These are phyloP conservation scores for Ranitomeya imitator DNA, from an alignment of 2,113 vertebrate genomes.

Conservation along the genomic window DNA sequence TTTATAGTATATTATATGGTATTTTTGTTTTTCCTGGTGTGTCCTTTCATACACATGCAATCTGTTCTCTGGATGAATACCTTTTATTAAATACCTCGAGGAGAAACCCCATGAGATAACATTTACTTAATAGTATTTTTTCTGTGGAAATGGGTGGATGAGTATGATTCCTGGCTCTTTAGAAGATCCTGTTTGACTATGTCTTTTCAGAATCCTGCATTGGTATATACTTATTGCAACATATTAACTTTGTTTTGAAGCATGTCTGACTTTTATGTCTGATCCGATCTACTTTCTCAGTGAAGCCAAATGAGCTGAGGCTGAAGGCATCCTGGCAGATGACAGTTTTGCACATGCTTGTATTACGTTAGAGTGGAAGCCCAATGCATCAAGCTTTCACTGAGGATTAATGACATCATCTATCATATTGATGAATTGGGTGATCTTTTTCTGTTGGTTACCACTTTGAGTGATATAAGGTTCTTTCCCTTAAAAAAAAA, in stretches of 20 bases:
- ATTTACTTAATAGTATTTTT: background rate
- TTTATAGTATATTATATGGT: no score
- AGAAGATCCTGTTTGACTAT: background rate
- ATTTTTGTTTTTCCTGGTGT: no score
- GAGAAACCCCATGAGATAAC: background rate
- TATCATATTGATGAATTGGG: constrained; percentile 51
- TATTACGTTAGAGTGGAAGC: constrained; percentile 26
- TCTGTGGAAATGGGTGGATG: background rate
- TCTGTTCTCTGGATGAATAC: no score
- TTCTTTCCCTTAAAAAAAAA: background rate
- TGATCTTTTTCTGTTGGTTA: constrained; percentile 31
- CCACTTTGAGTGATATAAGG: constrained; percentile 29
- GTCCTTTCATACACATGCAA: no score
- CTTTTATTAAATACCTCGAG: no score
- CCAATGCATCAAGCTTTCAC: constrained; percentile 44
- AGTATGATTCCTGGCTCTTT: background rate
- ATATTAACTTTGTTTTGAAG: background rate
- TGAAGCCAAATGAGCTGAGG: constrained; percentile 2
- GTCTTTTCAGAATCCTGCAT: background rate
- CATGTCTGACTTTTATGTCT: background rate
- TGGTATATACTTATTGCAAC: background rate
- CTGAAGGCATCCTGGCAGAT: background rate
- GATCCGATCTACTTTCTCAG: background rate
- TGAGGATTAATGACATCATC: constrained; percentile 59
- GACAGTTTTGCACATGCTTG: constrained; percentile 19